phyloP scores from a whole-genome alignment of 2,888 invertebrate species.

The Ophioninae sp. region DNA sequence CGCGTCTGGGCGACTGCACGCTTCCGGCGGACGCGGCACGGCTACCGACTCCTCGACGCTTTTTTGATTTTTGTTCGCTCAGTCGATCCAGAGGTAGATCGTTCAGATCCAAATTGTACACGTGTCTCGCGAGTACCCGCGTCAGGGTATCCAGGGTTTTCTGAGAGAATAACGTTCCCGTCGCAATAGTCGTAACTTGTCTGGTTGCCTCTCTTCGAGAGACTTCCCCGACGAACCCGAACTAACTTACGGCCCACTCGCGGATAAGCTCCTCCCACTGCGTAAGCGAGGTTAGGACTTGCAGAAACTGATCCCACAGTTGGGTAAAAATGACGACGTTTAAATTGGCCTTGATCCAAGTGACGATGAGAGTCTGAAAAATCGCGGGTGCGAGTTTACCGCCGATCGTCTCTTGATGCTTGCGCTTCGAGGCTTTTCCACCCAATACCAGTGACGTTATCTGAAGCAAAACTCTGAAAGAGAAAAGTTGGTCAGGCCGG shows the following conservation, averaged over 20 bases:
- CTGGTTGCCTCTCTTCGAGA: not conserved
- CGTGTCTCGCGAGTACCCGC: conserved; percentile 95
- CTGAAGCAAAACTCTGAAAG: conserved; percentile 88
- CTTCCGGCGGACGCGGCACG: conserved; percentile 78
- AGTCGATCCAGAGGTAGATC: conserved; percentile 91
- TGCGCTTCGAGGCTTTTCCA: conserved; percentile 89
- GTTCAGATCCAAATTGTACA: conserved; percentile 95
- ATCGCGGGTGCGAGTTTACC: conserved; percentile 92
- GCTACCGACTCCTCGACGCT: conserved; percentile 82
- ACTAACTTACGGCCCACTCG: conserved; percentile 93
- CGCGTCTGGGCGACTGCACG: conserved; percentile 78
- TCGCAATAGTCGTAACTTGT: conserved; percentile 9
- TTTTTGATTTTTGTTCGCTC: conserved; percentile 90
- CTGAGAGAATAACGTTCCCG: conserved; percentile 80
- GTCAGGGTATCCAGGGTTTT: conserved; percentile 99
- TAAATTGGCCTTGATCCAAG: conserved; percentile 98
- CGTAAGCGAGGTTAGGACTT: conserved; percentile 92
- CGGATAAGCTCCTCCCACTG: conserved; percentile 97
- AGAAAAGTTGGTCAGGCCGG: conserved; percentile 3
- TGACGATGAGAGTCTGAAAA: conserved; percentile 96
- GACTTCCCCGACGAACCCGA: not conserved
- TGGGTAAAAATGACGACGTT: conserved; percentile 94
- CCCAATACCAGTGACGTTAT: conserved; percentile 94
- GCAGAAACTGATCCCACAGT: conserved; percentile 96
- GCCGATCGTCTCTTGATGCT: conserved; percentile 86